These are phyloP conservation scores for Carduelis carduelis DNA, from an alignment of 2,797 vertebrate genomes.

Conservation along the genomic window DNA sequence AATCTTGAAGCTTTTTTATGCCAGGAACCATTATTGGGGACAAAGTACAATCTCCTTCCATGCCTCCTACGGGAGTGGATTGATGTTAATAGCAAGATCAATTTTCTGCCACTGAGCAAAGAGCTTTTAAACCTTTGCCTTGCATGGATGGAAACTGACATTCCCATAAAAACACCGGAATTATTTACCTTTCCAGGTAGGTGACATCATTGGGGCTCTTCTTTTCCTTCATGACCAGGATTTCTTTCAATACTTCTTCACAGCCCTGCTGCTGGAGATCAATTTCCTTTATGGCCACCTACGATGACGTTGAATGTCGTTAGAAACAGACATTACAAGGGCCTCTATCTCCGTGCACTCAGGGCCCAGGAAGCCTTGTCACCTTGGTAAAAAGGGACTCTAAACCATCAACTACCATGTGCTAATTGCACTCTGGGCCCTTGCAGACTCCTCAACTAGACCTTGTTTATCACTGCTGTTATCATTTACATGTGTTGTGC, in stretches of 20 bases:
- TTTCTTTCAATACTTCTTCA: conserved; percentile 84
- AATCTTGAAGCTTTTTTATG: not conserved
- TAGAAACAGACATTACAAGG: not conserved
- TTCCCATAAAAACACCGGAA: not conserved
- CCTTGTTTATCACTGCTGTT: not conserved
- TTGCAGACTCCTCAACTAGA: not conserved
- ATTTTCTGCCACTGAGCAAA: not conserved
- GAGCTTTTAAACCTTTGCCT: not conserved
- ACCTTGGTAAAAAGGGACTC: not conserved
- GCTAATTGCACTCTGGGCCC: not conserved
- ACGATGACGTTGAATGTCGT: fast-evolving
- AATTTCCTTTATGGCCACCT: not conserved
- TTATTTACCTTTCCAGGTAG: conserved; percentile 91
- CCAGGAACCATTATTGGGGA: not conserved
- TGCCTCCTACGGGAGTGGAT: fast-evolving
- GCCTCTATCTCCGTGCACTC: fast-evolving
- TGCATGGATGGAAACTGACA: not conserved
- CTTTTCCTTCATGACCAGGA: conserved; percentile 95
- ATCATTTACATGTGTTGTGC: fast-evolving
- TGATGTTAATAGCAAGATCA: not conserved
- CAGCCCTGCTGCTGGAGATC: not conserved
- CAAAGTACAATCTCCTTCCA: not conserved
- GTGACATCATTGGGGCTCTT: conserved; percentile 96
- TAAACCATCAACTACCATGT: not conserved
- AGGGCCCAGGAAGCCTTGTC: not conserved